A percentile compares a stretch with the other conserved stretches of the same genome.
Conservation (phyloP, 2,797 vertebrate species). For the Sitta carolinensis region DNA sequence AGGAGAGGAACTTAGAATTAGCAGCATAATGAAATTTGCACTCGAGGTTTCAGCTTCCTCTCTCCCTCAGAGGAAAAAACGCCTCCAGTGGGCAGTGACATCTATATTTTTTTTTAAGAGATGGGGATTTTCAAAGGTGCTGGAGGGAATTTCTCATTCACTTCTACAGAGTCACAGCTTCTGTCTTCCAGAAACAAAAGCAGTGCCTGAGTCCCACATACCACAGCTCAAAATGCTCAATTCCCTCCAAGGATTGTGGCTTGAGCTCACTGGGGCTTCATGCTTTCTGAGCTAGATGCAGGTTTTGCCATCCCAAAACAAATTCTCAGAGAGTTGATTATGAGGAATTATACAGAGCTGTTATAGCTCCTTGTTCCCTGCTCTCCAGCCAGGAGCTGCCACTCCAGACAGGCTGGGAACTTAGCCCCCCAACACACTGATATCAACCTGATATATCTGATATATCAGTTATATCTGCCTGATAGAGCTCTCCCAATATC, state of each 20-base stretch:
- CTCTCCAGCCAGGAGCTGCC: neutral
- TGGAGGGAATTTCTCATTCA: neutral
- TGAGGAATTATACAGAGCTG: neutral
- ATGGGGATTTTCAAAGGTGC: neutral
- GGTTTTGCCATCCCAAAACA: neutral
- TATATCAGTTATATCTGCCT: neutral
- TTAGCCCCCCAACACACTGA: neutral
- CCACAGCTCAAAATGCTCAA: neutral
- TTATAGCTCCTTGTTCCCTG: neutral
- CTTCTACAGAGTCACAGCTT: neutral
- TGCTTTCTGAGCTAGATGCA: neutral
- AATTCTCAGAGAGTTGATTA: neutral
- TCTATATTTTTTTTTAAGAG: neutral
- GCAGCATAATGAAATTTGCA: neutral
- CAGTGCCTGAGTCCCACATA: neutral
- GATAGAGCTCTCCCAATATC: too few species aligned
- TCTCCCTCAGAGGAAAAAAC: neutral
- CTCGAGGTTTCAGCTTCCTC: neutral
- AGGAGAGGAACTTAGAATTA: neutral
- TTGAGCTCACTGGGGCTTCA: neutral
- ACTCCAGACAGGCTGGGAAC: neutral
- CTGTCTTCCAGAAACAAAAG: neutral
- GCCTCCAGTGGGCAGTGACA: neutral
- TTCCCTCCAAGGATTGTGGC: neutral
- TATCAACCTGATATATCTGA: fast-evolving